Base-by-base conservation (phyloP, 1,140 invertebrate genomes). In the Rhopalosiphum padi region DNA sequence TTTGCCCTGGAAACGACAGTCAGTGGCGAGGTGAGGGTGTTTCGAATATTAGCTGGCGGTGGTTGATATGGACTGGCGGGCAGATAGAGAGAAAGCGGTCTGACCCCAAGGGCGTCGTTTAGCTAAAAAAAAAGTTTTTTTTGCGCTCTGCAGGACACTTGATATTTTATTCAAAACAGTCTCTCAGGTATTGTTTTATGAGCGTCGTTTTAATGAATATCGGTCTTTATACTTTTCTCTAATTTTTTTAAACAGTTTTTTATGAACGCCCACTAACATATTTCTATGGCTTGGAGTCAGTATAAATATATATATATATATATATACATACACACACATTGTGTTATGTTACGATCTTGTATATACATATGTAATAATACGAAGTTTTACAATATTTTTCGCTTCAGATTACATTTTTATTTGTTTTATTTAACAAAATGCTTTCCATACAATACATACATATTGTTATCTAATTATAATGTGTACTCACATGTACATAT, bases 101-200 rank as follows among this genome's bases (percentile, higher is more conserved):
- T 93, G 91, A 91, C 91, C 91, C 48, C 91, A 43, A 86, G 91
- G 91, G 91, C 48, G 35, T 93, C 91, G 91, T 93, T 93, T 93
- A 86, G n/a, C 35, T 83, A 30, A 85, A 92, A 91, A 90, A 46
- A 92, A 92, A 25, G 2, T 48, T 92, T 85, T 91, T 90, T 85
- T 51, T 25, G 25, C 37, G 48, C 82, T 93, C 46, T 53, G 48
- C 91, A 86, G 91, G 91, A 93, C 91, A 93, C 91, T 93, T 93
- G 91, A 93, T 93, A 93, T 92, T 92, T 92, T 92, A 92, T 93
- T 93, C 91, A 86, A 93, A 93, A 93, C 82, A 86, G 82, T 93
- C 91, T 93, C 91, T 18, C 91, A 93, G 91, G 91, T 86, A 93
- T 93, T 93, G 91, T 93, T 93, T 93, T 93, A 93, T 55, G 91